Percentiles rank a stretch among this genome's conserved stretches.
These are phyloP conservation scores for Steinernema hermaphroditum DNA, from an alignment of 2,888 invertebrate genomes.

Conservation along the genomic window DNA sequence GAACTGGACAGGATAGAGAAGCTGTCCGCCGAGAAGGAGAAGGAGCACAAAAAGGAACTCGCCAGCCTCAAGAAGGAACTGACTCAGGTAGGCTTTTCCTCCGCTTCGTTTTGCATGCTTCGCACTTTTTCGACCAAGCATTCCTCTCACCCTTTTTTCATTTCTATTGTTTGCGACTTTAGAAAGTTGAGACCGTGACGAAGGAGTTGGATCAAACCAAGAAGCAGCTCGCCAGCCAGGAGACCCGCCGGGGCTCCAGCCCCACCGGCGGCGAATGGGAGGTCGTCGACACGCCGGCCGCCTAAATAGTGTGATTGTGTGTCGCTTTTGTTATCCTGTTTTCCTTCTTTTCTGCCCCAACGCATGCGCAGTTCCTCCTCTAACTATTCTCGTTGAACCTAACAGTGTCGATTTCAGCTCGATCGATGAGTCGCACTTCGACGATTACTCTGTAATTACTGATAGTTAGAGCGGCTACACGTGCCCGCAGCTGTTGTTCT, in stretches of 20 bases:
- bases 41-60: not conserved
- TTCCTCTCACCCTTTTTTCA: not conserved
- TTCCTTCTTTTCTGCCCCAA: not conserved
- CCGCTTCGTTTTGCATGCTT: not conserved
- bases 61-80: not conserved
- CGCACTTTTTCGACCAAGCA: not conserved
- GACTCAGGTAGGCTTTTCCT: not conserved
- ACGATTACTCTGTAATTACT: not conserved
- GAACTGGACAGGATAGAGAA: slow-evolving; percentile 8
- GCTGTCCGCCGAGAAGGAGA: not conserved
- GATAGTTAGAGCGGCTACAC: not conserved
- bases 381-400: not conserved
- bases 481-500: not conserved
- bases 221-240: not conserved
- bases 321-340: not conserved
- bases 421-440: not conserved
- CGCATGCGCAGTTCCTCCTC: not conserved
- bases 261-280: not conserved
- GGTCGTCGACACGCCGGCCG: not conserved
- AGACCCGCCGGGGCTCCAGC: not conserved
- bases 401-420: not conserved
- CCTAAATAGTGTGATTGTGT: not conserved
- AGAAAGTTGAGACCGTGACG: not conserved
- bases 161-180: not conserved
- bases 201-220: slow-evolving; percentile 2